These are phyloP conservation scores for Sarcophaga carnaria DNA, from an alignment of 2,888 invertebrate species.

Conservation along the genomic window DNA sequence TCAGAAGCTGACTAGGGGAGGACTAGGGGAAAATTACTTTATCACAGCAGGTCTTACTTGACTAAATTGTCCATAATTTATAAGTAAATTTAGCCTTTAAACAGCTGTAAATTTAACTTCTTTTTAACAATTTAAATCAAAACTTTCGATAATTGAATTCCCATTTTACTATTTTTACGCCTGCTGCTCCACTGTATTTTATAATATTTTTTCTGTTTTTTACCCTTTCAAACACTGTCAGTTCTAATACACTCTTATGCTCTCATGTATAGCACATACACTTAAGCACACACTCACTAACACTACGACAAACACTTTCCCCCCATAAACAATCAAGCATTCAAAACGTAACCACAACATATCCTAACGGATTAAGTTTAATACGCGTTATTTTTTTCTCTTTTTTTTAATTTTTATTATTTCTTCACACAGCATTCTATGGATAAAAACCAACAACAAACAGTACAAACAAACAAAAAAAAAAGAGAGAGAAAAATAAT, in stretches of 20 bases:
- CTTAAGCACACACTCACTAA: neutral
- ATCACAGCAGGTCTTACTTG: no score
- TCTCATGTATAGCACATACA: neutral
- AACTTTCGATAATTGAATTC: no score
- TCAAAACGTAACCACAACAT: constrained; percentile 68
- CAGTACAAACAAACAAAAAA: neutral
- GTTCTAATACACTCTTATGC: neutral
- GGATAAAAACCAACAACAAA: constrained; percentile 37
- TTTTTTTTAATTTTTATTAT: neutral
- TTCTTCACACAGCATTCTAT: constrained; percentile 20
- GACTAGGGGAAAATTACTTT: no score
- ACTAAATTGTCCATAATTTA: no score
- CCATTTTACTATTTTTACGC: no score
- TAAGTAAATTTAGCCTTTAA: no score
- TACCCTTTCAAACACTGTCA: constrained; percentile 6
- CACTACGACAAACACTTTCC: constrained; percentile 32
- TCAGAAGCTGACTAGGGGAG: no score
- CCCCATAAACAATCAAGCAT: constrained; percentile 39
- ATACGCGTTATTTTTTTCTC: constrained; percentile 64
- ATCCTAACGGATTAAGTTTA: constrained; percentile 71
- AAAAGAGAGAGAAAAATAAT: neutral
- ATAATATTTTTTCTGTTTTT: neutral
- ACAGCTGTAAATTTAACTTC: no score
- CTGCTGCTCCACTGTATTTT: constrained; percentile 20
- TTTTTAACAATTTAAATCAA: no score